Base-by-base conservation (phyloP, 2,888 invertebrate genomes). In the Rhodophaea formosa region DNA sequence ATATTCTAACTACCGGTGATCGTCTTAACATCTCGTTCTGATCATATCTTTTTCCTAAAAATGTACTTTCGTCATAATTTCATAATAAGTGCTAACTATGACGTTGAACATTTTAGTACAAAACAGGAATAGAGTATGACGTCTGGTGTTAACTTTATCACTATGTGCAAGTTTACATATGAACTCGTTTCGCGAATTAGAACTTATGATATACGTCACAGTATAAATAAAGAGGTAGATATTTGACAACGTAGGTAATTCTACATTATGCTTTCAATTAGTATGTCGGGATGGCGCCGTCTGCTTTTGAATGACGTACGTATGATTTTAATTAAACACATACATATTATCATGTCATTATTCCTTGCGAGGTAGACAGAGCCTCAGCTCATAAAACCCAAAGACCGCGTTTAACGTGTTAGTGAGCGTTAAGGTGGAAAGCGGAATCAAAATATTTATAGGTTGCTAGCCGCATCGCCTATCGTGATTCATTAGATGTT, bases 61-160 rank as follows among this genome's bases (percentile, higher is more conserved):
- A 12, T n/a, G 6, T n/a, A 39, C 12, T 39, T 39, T 39, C 10
- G 39, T n/a, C 39, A 46, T 12, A 12, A 23, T 46, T 46, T 29
- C 46, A 23, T 3, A 46, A 46, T 12, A 23, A 46, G 46, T 46
- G 46, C 46, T 46, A 30, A 49, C 14, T 32, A 49, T 49, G 49
- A 49, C 49, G 49, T 32, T 0, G 1, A n/a, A 0, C 17, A 30
- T 15, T 49, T 49, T 49, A 49, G 49, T 32, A 49, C 29, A 32
- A 12, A 32, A 30, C 8, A 16, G 30, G 8, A 14, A 32, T 8
- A 15, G 30, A 8, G 15, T 32, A 47, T 39, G 39, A 39, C 47
- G 49, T 32, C 8, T 49, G 35, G 12, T 56, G 59, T 55, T 59
- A 63, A 61, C 14, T 58, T 14, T 55, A 56, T 60, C 59, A 51